Evolutionary conservation across 2,113 vertebrate genomes (phyloP).

Genomic region (Pterophyllum scalare): DNA sequence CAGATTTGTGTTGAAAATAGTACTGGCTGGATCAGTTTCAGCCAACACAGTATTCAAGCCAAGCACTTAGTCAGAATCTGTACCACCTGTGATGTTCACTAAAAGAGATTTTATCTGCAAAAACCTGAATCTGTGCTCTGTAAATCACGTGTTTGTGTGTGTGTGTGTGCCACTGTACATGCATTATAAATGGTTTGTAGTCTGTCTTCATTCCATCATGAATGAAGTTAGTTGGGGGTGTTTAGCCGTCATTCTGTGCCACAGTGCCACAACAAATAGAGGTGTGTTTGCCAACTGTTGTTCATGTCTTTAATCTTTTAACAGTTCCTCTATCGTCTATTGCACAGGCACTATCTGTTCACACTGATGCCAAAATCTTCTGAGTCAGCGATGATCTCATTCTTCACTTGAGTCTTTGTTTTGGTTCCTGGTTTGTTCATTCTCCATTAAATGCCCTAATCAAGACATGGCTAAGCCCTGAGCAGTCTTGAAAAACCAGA

Average conservation of each 20-base stretch:
- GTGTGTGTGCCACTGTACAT: constrained; percentile 32
- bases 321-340: constrained; percentile 18
- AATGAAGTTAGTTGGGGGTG: constrained; percentile 50
- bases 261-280: constrained; percentile 27
- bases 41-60: constrained; percentile 19
- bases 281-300: constrained; percentile 7
- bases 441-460: constrained; percentile 24
- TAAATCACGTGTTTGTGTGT: constrained; percentile 26
- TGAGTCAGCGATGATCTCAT: constrained; percentile 26
- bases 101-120: constrained; percentile 50
- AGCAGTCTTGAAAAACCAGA: constrained; percentile 37
- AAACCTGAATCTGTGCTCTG: constrained; percentile 27
- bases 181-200: constrained; percentile 54
- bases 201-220: constrained; percentile 41
- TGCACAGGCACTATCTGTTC: constrained; percentile 16
- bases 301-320: constrained; percentile 38
- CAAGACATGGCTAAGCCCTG: constrained; percentile 25
- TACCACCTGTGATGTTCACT: constrained; percentile 61
- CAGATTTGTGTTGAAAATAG: constrained; percentile 38
- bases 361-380: background rate
- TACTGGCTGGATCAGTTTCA: constrained; percentile 39
- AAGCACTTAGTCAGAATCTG: constrained; percentile 50
- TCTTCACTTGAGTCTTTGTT: constrained; percentile 43
- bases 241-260: constrained; percentile 35
- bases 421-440: constrained; percentile 23